Base-by-base conservation (phyloP, 2,888 invertebrate genomes). In the Xestia c-nigrum region DNA sequence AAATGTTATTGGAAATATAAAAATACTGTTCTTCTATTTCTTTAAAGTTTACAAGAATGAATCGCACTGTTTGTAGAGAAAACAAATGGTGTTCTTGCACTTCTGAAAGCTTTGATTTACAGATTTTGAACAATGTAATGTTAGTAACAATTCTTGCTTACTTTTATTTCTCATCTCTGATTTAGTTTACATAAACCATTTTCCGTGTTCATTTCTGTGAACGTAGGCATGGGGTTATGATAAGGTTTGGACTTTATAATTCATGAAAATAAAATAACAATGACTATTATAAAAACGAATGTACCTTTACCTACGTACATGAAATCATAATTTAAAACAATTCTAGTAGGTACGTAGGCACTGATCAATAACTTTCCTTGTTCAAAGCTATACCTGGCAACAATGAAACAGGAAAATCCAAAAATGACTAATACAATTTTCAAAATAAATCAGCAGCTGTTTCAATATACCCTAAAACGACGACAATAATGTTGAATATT, bases 1-100 rank as follows among this genome's bases (percentile, higher is more conserved):
- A 68, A 86, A 87, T 87, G 85, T 86, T 88, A 88, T 85, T 85
- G 80, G 69, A 81, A 87, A 88, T 87, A 81, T 83, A 88, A 87
- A 87, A 87, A 87, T 87, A 87, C 76, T 80, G 87, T 73, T 83
- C 74, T 81, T 81, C 76, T 81, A 78, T 88, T 85, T 88, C 85
- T 88, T 88, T 70, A 50, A 73, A 79, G 78, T 88, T 81, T 81
- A 83, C 85, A 87, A 85, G 71, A 68, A 72, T 72, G 71, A 78
- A 74, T 66, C 65, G 78, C 78, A 72, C 65, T 76, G 80, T 86
- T 85, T 87, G 78, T 65, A 78, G 73, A 83, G 78, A 83, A 88
- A 87, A 87, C 81, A 87, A 87, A 87, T 85, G 74, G 76, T 79
- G 79, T 79, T 87, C 81, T 74, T 82, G 76, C 75, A 80, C 80